phyloP scores from a whole-genome alignment of 2,113 vertebrate genomes.

The Cromileptes altivelis region DNA sequence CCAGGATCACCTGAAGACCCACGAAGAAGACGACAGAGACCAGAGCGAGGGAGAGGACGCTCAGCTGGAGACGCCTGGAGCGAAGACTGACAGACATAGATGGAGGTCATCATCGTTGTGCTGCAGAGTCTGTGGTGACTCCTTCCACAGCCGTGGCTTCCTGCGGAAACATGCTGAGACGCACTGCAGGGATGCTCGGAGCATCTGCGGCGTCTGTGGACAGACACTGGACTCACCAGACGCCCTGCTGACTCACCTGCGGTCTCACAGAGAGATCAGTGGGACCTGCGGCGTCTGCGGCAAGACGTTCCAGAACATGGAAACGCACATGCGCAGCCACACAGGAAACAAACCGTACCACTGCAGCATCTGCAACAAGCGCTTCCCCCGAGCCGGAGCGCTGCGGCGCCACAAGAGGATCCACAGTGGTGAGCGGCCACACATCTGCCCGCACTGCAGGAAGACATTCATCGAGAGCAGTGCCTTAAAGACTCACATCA shows the following conservation, averaged over 20 bases:
- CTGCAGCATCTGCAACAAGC: slow-evolving; percentile 62
- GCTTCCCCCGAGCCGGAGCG: slow-evolving; percentile 55
- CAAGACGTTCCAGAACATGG: slow-evolving; percentile 68
- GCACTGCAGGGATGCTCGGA: slow-evolving; percentile 33
- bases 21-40: neutral
- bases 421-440: slow-evolving; percentile 28
- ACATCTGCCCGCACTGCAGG: slow-evolving; percentile 42
- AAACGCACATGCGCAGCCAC: slow-evolving; percentile 65
- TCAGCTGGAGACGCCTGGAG: neutral
- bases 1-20: slow-evolving; percentile 43
- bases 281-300: slow-evolving; percentile 70
- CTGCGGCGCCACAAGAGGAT: slow-evolving; percentile 79
- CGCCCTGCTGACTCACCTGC: slow-evolving; percentile 45
- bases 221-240: slow-evolving; percentile 38
- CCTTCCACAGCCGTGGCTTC: slow-evolving; percentile 58
- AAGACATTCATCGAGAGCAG: slow-evolving; percentile 45
- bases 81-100: neutral
- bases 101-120: neutral
- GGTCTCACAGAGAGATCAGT: slow-evolving; percentile 40
- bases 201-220: slow-evolving; percentile 57
- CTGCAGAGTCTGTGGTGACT: slow-evolving; percentile 60
- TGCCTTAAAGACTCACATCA: slow-evolving; percentile 38
- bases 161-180: slow-evolving; percentile 61
- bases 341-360: slow-evolving; percentile 61
- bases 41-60: neutral